These are phyloP conservation scores for Lepidotrigona ventralis DNA, from an alignment of 1,140 invertebrate genomes.

Conservation along the genomic window DNA sequence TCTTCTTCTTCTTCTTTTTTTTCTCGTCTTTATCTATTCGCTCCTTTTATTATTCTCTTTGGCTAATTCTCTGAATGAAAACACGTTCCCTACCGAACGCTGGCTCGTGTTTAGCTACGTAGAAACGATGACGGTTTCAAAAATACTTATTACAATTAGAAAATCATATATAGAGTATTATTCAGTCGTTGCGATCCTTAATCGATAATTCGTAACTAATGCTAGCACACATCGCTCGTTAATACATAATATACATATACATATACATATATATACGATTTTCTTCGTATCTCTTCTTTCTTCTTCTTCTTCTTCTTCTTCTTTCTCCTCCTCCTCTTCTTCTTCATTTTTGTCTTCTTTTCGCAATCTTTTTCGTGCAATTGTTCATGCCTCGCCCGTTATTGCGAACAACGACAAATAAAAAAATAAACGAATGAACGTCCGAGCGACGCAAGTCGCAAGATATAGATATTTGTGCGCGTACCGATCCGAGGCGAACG, in stretches of 20 bases:
- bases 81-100: conserved; percentile 35
- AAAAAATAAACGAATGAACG: neutral
- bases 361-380: neutral
- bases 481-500: conserved; percentile 5
- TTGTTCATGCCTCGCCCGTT: neutral
- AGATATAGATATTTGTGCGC: neutral
- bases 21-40: neutral
- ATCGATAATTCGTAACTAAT: conserved; percentile 45
- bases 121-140: conserved; percentile 54
- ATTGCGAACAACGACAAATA: neutral
- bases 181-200: conserved; percentile 58
- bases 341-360: accelerated
- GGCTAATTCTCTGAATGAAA: conserved; percentile 33
- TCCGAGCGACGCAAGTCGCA: neutral
- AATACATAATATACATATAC: conserved; percentile 44
- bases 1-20: neutral
- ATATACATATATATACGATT: conserved; percentile 32
- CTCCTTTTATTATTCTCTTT: neutral
- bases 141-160: conserved; percentile 56
- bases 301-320: too few species aligned
- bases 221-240: conserved; percentile 47
- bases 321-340: neutral
- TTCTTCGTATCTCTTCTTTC: neutral
- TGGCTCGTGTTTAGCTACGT: conserved; percentile 27
- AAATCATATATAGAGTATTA: conserved; percentile 56